These are phyloP conservation scores for Oncorhynchus keta DNA, from an alignment of 2,113 vertebrate species.

Conservation along the genomic window DNA sequence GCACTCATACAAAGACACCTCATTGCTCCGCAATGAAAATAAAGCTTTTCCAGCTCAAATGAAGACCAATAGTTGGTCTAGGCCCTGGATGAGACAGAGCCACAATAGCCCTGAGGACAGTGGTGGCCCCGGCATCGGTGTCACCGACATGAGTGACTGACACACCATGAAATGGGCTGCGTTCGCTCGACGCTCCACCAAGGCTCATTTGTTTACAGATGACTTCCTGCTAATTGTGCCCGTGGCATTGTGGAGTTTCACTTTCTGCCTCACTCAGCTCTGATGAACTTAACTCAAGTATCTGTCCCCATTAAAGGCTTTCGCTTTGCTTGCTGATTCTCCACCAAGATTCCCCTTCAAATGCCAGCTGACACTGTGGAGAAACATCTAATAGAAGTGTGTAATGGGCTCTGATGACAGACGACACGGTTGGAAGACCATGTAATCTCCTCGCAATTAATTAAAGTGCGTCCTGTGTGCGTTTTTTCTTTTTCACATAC, in stretches of 20 bases:
- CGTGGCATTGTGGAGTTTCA: conserved; percentile 50
- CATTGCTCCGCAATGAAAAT: conserved; percentile 71
- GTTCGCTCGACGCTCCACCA: conserved; percentile 40
- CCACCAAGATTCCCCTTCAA: conserved; percentile 88
- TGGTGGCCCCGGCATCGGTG: conserved; percentile 19
- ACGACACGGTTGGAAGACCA: conserved; percentile 99
- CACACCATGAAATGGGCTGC: conserved; percentile 66
- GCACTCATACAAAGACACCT: conserved; percentile 71
- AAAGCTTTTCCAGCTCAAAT: conserved; percentile 62
- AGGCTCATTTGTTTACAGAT: conserved; percentile 72
- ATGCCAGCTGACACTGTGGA: conserved; percentile 99
- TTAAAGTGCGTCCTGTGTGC: conserved; percentile 89
- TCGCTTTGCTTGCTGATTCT: conserved; percentile 87
- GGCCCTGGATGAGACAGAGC: conserved; percentile 29
- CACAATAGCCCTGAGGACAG: conserved; percentile 36
- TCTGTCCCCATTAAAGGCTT: conserved; percentile 73
- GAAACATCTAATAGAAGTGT: conserved; percentile 99
- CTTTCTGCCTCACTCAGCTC: conserved; percentile 31
- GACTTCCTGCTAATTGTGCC: conserved; percentile 68
- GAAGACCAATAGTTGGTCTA: conserved; percentile 64
- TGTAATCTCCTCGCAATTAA: conserved; percentile 99
- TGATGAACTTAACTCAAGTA: conserved; percentile 46
- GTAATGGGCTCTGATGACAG: conserved; percentile 99
- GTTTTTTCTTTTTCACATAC: conserved; percentile 33
- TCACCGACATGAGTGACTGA: conserved; percentile 64